Evolutionary conservation across 2,888 invertebrate species (phyloP).

Genomic region (Neoitamus cyanurus): DNA sequence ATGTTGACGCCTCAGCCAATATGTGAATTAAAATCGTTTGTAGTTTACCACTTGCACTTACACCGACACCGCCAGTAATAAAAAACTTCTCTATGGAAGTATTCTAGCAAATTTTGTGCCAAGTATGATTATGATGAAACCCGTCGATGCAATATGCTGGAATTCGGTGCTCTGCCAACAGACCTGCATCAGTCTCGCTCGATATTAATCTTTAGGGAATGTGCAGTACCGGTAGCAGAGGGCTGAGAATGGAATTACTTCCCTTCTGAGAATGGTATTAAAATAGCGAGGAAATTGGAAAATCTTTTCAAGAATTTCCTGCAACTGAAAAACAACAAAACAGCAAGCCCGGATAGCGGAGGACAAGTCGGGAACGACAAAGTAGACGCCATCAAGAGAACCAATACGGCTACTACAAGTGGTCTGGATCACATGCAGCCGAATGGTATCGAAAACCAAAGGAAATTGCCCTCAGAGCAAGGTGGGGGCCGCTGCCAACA

Average conservation of each 20-base stretch:
- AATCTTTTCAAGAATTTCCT: conserved; percentile 18
- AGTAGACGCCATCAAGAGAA: not conserved
- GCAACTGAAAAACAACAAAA: not conserved
- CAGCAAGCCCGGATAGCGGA: not conserved
- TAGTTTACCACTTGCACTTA: too few relatives aligned
- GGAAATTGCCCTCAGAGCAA: not conserved
- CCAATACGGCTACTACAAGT: not conserved
- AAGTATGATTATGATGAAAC: not conserved
- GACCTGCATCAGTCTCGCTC: not conserved
- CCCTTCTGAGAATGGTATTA: not conserved
- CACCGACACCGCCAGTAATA: too few relatives aligned
- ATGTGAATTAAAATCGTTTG: too few relatives aligned
- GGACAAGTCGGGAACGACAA: not conserved
- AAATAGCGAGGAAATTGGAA: conserved; percentile 18
- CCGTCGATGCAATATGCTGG: not conserved
- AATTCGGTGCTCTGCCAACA: not conserved
- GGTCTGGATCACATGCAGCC: not conserved
- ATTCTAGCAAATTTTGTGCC: not conserved
- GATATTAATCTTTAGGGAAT: not conserved
- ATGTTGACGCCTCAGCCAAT: too few relatives aligned
- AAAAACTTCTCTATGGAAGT: not conserved
- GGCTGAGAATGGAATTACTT: not conserved
- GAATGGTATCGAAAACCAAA: not conserved
- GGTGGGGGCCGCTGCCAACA: not conserved
- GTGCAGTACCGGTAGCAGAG: not conserved